Conservation (phyloP, 2,113 vertebrate species). For the Upupa epops region DNA sequence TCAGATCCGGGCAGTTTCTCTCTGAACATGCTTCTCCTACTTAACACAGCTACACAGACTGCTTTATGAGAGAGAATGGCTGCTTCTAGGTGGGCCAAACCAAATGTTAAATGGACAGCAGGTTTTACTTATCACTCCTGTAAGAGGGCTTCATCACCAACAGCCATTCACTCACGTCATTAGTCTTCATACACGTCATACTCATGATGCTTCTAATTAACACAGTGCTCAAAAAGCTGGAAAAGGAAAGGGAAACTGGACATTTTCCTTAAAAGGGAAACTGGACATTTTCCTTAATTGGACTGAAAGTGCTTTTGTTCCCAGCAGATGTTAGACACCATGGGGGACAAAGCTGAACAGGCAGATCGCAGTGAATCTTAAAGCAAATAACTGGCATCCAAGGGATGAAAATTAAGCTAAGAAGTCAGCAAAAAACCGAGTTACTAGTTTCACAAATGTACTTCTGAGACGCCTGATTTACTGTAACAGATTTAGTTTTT, state of each 20-base stretch:
- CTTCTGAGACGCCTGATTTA: background rate
- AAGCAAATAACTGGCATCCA: background rate
- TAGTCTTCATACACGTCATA: background rate
- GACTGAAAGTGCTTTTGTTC: background rate
- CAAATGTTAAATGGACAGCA: background rate
- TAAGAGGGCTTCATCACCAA: background rate
- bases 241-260: no score
- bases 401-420: background rate
- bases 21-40: background rate
- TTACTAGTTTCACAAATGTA: background rate
- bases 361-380: background rate
- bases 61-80: background rate
- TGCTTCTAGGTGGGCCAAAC: background rate
- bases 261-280: no score
- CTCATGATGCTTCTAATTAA: background rate
- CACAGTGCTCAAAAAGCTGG: background rate
- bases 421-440: background rate
- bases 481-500: no score
- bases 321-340: background rate
- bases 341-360: background rate
- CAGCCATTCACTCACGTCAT: background rate
- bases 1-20: background rate
- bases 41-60: background rate
- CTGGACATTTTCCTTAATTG: background rate
- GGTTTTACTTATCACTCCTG: background rate